phyloP scores from a whole-genome alignment of 2,888 invertebrate genomes.

The Orchesellides sinensis region DNA sequence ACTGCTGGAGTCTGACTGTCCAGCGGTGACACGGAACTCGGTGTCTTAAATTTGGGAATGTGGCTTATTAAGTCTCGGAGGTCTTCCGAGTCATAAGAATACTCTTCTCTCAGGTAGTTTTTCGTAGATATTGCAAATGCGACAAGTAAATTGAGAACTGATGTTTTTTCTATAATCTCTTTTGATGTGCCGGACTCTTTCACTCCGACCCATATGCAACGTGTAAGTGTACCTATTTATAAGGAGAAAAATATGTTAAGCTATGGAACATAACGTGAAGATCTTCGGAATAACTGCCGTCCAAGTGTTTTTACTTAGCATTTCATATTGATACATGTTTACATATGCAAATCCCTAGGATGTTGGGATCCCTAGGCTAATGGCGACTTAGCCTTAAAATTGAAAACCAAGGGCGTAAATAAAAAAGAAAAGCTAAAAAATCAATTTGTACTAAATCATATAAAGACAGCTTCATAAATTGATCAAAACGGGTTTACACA shows the following conservation, averaged over 20 bases:
- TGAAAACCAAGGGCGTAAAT: too few species aligned
- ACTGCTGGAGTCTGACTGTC: constrained; percentile 49
- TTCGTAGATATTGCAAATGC: constrained; percentile 70
- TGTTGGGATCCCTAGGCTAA: too few species aligned
- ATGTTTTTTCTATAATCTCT: constrained; percentile 68
- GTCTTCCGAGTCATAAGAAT: constrained; percentile 68
- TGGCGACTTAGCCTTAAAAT: too few species aligned
- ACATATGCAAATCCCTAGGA: too few species aligned
- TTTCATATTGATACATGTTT: too few species aligned
- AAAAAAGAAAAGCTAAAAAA: too few species aligned
- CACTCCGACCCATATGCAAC: constrained; percentile 71
- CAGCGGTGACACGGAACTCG: constrained; percentile 64
- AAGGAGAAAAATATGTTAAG: not conserved
- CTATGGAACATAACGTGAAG: too few species aligned
- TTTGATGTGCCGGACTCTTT: constrained; percentile 56
- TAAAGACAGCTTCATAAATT: too few species aligned
- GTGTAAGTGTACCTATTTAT: constrained; percentile 57
- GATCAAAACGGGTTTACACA: too few species aligned
- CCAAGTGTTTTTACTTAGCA: too few species aligned
- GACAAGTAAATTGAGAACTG: constrained; percentile 68
- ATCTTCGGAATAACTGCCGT: too few species aligned
- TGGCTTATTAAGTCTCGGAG: constrained; percentile 53
- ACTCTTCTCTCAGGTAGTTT: constrained; percentile 69
- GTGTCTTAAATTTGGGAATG: constrained; percentile 69
- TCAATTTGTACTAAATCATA: too few species aligned